phyloP scores from a whole-genome alignment of 2,888 invertebrate species.

The Ophion slaviceki region DNA sequence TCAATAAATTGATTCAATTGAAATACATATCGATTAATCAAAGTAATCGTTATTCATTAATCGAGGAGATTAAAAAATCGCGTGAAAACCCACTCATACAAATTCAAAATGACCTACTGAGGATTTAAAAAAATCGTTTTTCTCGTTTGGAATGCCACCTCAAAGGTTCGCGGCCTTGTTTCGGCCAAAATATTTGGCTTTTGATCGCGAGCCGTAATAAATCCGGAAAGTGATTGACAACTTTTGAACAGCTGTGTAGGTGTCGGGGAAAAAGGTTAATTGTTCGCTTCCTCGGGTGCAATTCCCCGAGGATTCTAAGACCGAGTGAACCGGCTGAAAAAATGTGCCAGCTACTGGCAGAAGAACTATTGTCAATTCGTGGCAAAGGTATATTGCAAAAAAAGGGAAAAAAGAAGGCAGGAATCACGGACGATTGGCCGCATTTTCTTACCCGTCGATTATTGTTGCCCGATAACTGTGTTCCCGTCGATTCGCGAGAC shows the following conservation, averaged over 20 bases:
- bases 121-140: not conserved
- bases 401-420: not conserved
- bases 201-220: not conserved
- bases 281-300: slow-evolving; percentile 40
- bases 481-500: not conserved
- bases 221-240: not conserved
- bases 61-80: too few relatives aligned
- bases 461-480: not conserved
- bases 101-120: not conserved
- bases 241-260: slow-evolving; percentile 1
- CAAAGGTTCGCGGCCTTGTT: not conserved
- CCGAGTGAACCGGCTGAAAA: slow-evolving; percentile 1
- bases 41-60: too few relatives aligned
- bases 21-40: too few relatives aligned
- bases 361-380: slow-evolving; percentile 16
- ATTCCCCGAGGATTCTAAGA: slow-evolving; percentile 14
- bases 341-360: slow-evolving; percentile 10
- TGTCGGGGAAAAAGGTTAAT: slow-evolving; percentile 52
- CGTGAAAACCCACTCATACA: not conserved
- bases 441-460: not conserved
- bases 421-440: slow-evolving; percentile 8
- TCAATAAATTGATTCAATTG: too few relatives aligned
- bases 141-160: not conserved
- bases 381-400: not conserved
- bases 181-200: not conserved